Conservation (phyloP, 2,888 invertebrate species). For the Helleia helle region DNA sequence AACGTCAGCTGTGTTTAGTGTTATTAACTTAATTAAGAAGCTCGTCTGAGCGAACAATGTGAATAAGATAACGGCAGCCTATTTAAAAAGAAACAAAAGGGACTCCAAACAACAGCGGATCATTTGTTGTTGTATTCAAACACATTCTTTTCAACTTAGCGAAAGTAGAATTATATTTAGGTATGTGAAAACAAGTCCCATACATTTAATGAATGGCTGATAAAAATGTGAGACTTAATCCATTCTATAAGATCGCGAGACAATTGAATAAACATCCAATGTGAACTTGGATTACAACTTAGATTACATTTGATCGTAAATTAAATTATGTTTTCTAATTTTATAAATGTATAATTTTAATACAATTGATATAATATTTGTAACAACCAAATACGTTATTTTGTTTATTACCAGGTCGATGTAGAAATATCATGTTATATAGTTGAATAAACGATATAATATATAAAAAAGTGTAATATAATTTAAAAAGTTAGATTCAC, state of each 20-base stretch:
- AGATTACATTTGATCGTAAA: neutral
- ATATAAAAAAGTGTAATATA: too few species aligned
- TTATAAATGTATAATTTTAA: too few species aligned
- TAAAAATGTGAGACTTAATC: conserved; percentile 8
- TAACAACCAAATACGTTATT: too few species aligned
- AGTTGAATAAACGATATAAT: too few species aligned
- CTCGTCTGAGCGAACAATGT: neutral
- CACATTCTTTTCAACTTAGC: conserved; percentile 22
- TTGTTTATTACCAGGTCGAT: too few species aligned
- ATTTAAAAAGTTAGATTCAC: too few species aligned
- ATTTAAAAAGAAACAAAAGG: neutral
- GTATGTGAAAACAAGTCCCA: conserved; percentile 53
- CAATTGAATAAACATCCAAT: conserved; percentile 2
- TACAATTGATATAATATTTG: too few species aligned
- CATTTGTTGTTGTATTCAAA: conserved; percentile 29
- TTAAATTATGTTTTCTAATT: too few species aligned
- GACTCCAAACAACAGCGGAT: neutral
- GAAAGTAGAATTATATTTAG: conserved; percentile 55
- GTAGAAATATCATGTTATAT: too few species aligned
- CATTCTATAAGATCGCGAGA: neutral
- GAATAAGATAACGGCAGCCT: neutral
- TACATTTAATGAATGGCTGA: conserved; percentile 32
- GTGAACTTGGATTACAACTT: neutral
- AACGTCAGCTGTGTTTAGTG: too few species aligned
- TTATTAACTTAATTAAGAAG: neutral